Evolutionary conservation across 2,797 vertebrate genomes (phyloP).

Genomic region (Lepus oiostolus): DNA sequence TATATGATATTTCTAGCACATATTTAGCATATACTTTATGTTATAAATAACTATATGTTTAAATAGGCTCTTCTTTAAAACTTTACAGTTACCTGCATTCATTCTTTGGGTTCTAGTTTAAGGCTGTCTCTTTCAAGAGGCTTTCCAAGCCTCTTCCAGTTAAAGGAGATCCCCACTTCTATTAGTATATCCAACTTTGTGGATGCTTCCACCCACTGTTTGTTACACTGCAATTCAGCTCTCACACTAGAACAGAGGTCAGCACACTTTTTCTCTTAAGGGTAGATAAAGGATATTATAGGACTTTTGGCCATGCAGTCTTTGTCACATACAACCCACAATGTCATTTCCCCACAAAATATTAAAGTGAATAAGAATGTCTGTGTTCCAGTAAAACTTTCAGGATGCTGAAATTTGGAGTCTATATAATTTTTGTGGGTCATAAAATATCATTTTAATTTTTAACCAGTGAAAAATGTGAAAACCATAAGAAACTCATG

Average conservation of each 20-base stretch:
- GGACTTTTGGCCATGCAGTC: background rate
- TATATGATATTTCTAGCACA: too few relatives aligned
- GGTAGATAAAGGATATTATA: background rate
- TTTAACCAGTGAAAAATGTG: background rate
- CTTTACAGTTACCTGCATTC: background rate
- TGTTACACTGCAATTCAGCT: background rate
- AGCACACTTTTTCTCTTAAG: background rate
- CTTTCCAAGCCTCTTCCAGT: background rate
- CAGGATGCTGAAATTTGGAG: background rate
- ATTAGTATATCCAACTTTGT: background rate
- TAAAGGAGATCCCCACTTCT: rapidly evolving
- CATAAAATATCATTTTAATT: background rate
- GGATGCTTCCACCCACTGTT: background rate
- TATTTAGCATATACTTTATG: too few relatives aligned
- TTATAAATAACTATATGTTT: too few relatives aligned
- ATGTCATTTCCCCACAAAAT: background rate
- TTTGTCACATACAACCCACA: too few relatives aligned
- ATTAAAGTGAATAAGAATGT: too few relatives aligned
- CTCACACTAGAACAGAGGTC: background rate
- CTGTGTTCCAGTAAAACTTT: background rate
- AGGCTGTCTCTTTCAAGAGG: background rate
- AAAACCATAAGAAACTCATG: background rate
- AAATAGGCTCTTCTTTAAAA: too few relatives aligned
- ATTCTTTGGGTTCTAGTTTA: background rate
- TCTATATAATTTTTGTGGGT: background rate